Percentiles rank a stretch among this genome's conserved stretches.
Conservation (phyloP, 2,797 vertebrate genomes). For the Garrulus glandarius region DNA sequence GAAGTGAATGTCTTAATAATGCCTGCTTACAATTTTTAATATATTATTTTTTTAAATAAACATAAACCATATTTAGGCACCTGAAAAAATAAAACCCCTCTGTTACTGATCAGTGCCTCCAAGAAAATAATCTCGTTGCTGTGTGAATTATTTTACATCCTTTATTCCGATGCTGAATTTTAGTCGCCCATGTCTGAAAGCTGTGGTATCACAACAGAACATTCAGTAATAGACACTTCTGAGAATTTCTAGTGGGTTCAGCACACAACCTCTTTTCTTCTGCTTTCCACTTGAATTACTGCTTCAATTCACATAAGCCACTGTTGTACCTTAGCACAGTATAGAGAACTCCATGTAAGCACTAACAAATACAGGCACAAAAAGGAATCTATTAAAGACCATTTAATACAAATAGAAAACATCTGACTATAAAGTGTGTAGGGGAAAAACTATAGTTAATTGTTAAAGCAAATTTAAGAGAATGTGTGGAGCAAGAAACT, state of each 20-base stretch:
- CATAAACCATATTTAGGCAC: neutral
- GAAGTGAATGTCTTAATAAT: neutral
- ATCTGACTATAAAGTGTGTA: neutral
- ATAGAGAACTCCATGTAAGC: neutral
- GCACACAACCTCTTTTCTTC: neutral
- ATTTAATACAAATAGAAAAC: neutral
- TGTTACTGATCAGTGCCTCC: neutral
- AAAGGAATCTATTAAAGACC: neutral
- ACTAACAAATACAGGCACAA: neutral
- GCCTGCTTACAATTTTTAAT: neutral
- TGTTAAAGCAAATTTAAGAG: neutral
- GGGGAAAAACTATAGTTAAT: neutral
- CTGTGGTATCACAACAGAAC: neutral
- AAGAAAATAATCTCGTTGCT: accelerated
- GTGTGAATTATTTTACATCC: neutral
- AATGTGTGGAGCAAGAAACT: neutral
- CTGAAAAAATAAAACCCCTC: neutral
- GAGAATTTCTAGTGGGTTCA: neutral
- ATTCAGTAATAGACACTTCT: neutral
- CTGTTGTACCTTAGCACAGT: neutral
- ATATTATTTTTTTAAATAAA: neutral
- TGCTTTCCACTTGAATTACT: neutral
- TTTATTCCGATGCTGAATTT: neutral
- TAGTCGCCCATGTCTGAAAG: neutral
- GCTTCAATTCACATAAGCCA: neutral